Conservation (phyloP, 2,888 invertebrate genomes). For the Tortricodes alternella region DNA sequence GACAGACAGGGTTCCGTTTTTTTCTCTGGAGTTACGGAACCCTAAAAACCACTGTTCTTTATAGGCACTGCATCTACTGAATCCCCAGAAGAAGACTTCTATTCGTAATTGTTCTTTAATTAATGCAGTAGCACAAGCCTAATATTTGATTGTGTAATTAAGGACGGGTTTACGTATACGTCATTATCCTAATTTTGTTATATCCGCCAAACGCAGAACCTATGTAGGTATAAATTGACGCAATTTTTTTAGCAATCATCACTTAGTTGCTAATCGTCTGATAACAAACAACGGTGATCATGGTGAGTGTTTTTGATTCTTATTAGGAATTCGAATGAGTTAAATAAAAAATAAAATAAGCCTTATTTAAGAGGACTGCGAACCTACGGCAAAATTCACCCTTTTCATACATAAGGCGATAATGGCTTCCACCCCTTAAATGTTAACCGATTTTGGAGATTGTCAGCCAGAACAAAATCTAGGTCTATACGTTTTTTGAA, state of each 20-base stretch:
- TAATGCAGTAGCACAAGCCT: background rate
- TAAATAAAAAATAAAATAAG: background rate
- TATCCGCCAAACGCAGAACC: background rate
- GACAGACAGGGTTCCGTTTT: too few relatives aligned
- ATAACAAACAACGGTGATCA: constrained; percentile 14
- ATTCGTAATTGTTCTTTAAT: background rate
- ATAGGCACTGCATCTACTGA: background rate
- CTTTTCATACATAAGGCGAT: too few relatives aligned
- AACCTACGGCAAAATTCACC: too few relatives aligned
- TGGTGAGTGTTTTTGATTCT: constrained; percentile 8
- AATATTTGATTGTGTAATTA: constrained; percentile 13
- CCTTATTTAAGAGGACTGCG: too few relatives aligned
- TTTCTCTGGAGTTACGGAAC: too few relatives aligned
- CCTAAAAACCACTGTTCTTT: too few relatives aligned
- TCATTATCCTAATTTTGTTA: background rate
- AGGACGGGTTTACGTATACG: constrained; percentile 8
- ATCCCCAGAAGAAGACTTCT: background rate
- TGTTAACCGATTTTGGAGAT: too few relatives aligned
- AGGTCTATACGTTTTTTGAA: too few relatives aligned
- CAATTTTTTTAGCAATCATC: constrained; percentile 6
- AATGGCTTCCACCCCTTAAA: too few relatives aligned
- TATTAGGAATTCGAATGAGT: background rate
- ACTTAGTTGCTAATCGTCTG: constrained; percentile 7
- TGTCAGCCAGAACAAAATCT: too few relatives aligned
- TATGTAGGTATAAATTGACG: constrained; percentile 23